phyloP scores from a whole-genome alignment of 2,888 invertebrate genomes.

The Diabrotica balteata region DNA sequence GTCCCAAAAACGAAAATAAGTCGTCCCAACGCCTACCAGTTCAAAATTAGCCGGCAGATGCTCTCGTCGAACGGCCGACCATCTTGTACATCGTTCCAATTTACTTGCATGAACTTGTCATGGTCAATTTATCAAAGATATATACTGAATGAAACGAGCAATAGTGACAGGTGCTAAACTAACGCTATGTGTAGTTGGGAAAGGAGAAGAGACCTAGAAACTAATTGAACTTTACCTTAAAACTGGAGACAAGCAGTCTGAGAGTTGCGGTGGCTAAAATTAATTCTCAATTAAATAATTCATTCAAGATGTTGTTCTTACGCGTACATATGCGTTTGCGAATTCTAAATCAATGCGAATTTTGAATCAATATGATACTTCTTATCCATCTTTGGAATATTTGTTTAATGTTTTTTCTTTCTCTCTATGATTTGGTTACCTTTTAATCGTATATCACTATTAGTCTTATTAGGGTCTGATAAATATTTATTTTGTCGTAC shows the following conservation, averaged over 20 bases:
- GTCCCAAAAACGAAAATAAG: conserved; percentile 9
- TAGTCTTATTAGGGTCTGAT: no score
- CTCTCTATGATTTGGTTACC: no score
- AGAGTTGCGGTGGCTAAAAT: no score
- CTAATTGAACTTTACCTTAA: conserved; percentile 14
- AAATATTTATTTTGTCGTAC: no score
- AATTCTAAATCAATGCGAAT: no score
- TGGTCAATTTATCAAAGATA: conserved; percentile 17
- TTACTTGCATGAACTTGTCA: conserved; percentile 19
- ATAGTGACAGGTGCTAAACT: conserved; percentile 18
- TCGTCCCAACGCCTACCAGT: conserved; percentile 4
- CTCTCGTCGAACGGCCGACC: background rate
- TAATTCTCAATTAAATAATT: no score
- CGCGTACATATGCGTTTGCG: no score
- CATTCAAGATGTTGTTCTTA: no score
- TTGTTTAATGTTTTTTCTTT: no score
- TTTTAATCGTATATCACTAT: no score
- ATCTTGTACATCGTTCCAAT: conserved; percentile 8
- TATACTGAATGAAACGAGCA: conserved; percentile 17
- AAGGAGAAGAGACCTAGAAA: background rate
- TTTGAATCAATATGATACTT: no score
- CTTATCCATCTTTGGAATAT: no score
- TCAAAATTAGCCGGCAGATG: conserved; percentile 2
- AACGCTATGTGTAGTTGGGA: background rate
- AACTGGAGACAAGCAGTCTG: conserved; percentile 9